A percentile compares a stretch with the other conserved stretches of the same genome.
Conservation (phyloP, 2,888 invertebrate genomes). For the Drosophila phalerata region DNA sequence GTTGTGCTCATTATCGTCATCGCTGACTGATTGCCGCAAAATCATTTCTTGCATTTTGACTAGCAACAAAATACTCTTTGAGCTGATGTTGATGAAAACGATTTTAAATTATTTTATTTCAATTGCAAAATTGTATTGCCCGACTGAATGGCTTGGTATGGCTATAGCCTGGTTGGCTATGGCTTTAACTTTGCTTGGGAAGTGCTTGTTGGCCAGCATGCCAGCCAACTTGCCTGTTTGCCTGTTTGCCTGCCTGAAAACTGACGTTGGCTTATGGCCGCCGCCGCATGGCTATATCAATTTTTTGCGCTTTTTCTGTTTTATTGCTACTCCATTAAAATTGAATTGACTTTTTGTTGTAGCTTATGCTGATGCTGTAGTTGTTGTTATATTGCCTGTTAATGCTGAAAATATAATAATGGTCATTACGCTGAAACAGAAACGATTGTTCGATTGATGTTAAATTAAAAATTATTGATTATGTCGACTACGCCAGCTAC, state of each 20-base stretch:
- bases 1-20: conserved; percentile 45
- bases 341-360: conserved; percentile 72
- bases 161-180: conserved; percentile 33
- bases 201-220: not conserved
- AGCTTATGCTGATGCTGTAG: conserved; percentile 16
- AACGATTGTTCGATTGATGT: conserved; percentile 78
- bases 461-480: conserved; percentile 80
- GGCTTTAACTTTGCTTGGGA: conserved; percentile 6
- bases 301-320: conserved; percentile 78
- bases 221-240: not conserved
- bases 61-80: conserved; percentile 65
- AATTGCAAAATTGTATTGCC: conserved; percentile 75
- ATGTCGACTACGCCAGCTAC: conserved; percentile 47
- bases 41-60: conserved; percentile 62
- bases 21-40: conserved; percentile 68
- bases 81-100: conserved; percentile 83
- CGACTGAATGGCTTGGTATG: conserved; percentile 34
- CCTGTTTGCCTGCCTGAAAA: conserved; percentile 6
- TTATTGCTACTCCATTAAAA: conserved; percentile 81
- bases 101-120: conserved; percentile 84
- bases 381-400: conserved; percentile 53
- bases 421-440: conserved; percentile 71
- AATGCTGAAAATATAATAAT: conserved; percentile 76
- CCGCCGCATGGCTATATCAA: conserved; percentile 70
- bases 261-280: conserved; percentile 25